Conservation (phyloP, 2,797 vertebrate genomes). For the Dendrocincla fuliginosa region DNA sequence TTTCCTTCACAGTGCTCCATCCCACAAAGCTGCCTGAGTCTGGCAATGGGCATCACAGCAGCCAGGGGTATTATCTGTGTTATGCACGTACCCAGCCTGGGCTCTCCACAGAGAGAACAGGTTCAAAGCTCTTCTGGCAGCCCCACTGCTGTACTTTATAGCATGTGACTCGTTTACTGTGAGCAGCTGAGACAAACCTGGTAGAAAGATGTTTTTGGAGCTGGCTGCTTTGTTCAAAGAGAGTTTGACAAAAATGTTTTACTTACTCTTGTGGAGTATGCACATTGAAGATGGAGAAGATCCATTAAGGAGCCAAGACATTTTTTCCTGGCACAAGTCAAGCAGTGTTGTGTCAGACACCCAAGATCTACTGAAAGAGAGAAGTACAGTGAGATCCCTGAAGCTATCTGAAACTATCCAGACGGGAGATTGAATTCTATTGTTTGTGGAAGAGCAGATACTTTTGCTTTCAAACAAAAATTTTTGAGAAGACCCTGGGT, state of each 20-base stretch:
- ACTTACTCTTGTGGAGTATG: background rate
- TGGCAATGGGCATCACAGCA: background rate
- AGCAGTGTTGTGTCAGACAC: background rate
- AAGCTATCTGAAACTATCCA: background rate
- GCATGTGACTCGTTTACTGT: background rate
- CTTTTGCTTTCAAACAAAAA: background rate
- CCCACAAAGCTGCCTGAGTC: fast-evolving
- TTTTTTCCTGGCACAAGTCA: background rate
- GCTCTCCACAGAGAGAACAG: fast-evolving
- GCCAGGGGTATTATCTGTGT: background rate
- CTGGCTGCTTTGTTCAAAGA: background rate
- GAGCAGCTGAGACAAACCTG: background rate
- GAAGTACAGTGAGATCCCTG: background rate
- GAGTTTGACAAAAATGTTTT: background rate
- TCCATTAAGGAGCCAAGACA: fast-evolving
- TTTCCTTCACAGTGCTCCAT: fast-evolving
- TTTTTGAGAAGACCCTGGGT: background rate
- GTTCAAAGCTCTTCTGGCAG: background rate
- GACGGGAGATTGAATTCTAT: background rate
- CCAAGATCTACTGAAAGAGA: background rate
- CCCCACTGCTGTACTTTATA: background rate
- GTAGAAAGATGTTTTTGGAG: background rate
- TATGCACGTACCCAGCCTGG: background rate
- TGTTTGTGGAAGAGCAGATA: background rate
- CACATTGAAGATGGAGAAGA: background rate